Conservation (phyloP, 2,113 vertebrate species). For the Laticauda laticaudata region DNA sequence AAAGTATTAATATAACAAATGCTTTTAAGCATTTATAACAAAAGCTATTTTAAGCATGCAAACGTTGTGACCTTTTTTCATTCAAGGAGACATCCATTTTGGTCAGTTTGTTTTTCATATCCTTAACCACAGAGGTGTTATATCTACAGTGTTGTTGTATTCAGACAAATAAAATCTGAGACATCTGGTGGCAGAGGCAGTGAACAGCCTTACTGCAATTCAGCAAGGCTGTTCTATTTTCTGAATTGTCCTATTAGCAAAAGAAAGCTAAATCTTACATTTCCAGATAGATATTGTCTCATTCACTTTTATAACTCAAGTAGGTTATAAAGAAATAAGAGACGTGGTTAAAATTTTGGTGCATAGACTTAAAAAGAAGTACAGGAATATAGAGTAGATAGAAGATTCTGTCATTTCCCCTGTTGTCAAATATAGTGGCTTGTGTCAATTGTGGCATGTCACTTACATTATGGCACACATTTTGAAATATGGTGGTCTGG, state of each 20-base stretch:
- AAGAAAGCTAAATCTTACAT: background rate
- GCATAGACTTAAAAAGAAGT: background rate
- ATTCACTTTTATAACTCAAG: background rate
- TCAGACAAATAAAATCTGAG: background rate
- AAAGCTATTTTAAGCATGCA: background rate
- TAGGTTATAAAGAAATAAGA: background rate
- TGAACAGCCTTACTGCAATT: background rate
- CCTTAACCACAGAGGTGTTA: background rate
- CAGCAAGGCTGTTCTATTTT: background rate
- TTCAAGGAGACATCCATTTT: background rate
- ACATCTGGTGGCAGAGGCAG: background rate
- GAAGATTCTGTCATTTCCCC: background rate
- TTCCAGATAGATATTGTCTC: background rate
- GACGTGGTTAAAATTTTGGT: background rate
- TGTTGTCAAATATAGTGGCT: background rate
- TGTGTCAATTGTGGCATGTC: background rate
- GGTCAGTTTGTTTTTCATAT: background rate
- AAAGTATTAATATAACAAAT: background rate
- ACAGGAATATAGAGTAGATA: background rate
- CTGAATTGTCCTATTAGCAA: background rate
- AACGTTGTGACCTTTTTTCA: background rate
- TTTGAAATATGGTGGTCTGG: background rate
- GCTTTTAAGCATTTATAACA: too few species aligned
- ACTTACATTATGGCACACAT: background rate
- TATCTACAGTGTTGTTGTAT: background rate